Percentiles rank a stretch among this genome's conserved stretches.
These are phyloP conservation scores for Odocoileus hemionus DNA, from an alignment of 2,113 vertebrate species.

Conservation along the genomic window DNA sequence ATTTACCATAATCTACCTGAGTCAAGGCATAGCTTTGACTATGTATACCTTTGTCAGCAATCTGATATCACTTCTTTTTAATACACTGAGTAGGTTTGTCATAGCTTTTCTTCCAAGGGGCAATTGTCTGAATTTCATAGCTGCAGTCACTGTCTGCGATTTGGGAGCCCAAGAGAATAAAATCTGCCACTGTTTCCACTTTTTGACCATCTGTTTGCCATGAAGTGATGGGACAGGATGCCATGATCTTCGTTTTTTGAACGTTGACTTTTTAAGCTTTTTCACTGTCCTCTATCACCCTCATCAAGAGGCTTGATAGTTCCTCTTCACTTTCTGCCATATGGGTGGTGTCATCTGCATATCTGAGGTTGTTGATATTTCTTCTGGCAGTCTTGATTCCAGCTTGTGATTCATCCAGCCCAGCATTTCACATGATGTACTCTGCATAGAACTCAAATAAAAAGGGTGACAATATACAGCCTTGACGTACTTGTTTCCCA, in stretches of 20 bases:
- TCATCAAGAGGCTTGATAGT: background rate
- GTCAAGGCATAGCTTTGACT: background rate
- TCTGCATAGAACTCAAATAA: background rate
- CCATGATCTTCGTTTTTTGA: background rate
- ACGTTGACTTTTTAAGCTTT: background rate
- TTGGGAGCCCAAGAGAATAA: background rate
- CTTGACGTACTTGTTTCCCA: background rate
- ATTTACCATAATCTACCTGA: background rate
- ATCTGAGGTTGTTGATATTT: background rate
- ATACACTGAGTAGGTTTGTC: background rate
- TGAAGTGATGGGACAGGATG: background rate
- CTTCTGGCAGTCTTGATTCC: background rate
- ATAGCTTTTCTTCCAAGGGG: background rate
- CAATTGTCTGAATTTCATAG: background rate
- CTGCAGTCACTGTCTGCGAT: background rate
- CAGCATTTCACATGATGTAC: background rate
- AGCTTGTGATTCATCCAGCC: background rate
- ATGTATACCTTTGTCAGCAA: background rate
- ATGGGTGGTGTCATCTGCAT: background rate
- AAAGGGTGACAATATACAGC: background rate
- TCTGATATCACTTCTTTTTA: background rate
- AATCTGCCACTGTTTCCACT: background rate
- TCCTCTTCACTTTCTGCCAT: background rate
- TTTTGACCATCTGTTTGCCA: background rate
- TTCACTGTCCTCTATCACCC: background rate